phyloP scores from a whole-genome alignment of 2,797 vertebrate species.

The Anomalospiza imberbis region DNA sequence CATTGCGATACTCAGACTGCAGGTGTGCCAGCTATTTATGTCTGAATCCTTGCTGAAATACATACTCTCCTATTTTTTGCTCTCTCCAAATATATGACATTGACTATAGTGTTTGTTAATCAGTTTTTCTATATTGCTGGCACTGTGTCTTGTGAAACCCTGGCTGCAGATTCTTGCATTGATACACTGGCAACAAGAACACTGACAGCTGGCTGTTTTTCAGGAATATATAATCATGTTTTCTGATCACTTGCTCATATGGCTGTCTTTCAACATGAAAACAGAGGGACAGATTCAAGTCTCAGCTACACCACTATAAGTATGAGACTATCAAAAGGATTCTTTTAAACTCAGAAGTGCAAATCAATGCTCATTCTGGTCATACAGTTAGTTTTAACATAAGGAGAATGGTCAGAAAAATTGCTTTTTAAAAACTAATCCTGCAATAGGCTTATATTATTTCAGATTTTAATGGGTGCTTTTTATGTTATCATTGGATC shows the following conservation, averaged over 20 bases:
- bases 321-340: not conserved
- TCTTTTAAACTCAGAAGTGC: not conserved
- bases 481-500: not conserved
- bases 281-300: not conserved
- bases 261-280: conserved; percentile 10
- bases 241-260: conserved; percentile 47
- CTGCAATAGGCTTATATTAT: not conserved
- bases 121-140: conserved; percentile 21
- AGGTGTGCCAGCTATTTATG: not conserved
- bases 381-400: not conserved
- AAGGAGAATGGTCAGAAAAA: not conserved
- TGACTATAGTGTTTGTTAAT: conserved; percentile 47
- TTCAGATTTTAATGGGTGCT: not conserved
- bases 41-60: conserved; percentile 21
- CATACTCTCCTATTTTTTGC: not conserved
- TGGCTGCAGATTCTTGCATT: conserved; percentile 15
- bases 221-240: conserved; percentile 33
- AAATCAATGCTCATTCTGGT: not conserved
- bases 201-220: conserved; percentile 44
- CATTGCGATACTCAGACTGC: not conserved
- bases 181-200: conserved; percentile 8
- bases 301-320: not conserved
- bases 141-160: not conserved
- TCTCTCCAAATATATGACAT: conserved; percentile 11
- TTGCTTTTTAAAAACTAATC: not conserved